phyloP scores from a whole-genome alignment of 2,113 vertebrate genomes.

The Sylvietta virens region DNA sequence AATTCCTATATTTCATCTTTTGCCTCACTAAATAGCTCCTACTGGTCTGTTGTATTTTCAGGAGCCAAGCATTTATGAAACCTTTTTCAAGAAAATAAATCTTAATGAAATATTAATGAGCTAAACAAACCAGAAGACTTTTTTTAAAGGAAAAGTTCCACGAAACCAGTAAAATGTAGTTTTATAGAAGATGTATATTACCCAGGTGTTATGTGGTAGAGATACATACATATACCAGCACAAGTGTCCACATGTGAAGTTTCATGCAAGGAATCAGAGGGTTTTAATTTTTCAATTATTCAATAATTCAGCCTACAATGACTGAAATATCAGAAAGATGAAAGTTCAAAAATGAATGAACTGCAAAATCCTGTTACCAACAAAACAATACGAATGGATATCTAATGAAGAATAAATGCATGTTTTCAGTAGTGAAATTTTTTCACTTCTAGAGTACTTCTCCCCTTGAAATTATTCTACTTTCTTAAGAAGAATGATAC shows the following conservation, averaged over 20 bases:
- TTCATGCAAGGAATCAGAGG: neutral
- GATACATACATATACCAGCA: neutral
- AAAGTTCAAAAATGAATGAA: neutral
- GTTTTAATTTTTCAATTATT: neutral
- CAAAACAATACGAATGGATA: neutral
- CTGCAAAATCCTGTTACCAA: neutral
- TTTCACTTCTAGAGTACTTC: neutral
- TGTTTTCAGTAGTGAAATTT: neutral
- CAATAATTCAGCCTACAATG: neutral
- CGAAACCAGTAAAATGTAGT: neutral
- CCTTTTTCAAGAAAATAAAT: neutral
- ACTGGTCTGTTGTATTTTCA: neutral
- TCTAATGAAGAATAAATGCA: neutral
- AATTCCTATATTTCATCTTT: neutral
- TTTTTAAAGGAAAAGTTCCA: neutral
- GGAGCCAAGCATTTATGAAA: neutral
- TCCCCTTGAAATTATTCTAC: neutral
- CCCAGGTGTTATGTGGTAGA: neutral
- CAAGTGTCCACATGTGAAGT: neutral
- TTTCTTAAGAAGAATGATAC: neutral
- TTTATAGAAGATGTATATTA: neutral
- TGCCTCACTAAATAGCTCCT: neutral
- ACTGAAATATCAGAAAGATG: neutral
- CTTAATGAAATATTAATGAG: neutral
- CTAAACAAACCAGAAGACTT: neutral